Evolutionary conservation across 1,140 invertebrate species (phyloP), one percentile per base, ranked within the genome.

Genomic region (Octopus sinensis): DNA sequence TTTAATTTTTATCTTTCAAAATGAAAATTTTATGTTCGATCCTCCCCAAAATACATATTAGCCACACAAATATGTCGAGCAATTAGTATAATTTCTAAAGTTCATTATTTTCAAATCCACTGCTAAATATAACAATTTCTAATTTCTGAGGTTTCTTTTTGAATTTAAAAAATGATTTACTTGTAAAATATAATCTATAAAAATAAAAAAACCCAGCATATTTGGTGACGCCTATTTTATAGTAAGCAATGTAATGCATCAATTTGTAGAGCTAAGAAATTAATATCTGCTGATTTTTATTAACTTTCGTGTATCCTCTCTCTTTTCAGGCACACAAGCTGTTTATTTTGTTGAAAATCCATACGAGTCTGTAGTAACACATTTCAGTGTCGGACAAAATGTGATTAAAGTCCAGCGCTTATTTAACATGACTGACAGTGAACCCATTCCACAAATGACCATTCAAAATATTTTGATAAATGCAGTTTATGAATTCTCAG

Each of bases 281-380:
- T 62, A 62, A 62, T 62, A 12, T 62, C 56, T 62, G 9, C 1
- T 17, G 9, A 12, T 62, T 12, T 62, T 62, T 17, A 9, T 12
- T 12, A 12, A 17, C 56, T 3, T 12, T 12, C 17, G 17, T 62
- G 56, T 62, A 12, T 62, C 17, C 30, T 73, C 5, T 73, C 13
- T 73, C 68, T 10, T 73, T 73, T n/a, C 68, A 73, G 68, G 68
- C 30, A 23, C 68, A 73, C 17, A 73, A 6, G 68, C 68, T 13
- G 7, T 73, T 6, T 73, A 73, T 73, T 73, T 73, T 73, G 68
- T 73, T 23, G 17, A 73, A 23, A 73, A 73, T 73, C 68, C 68
- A 73, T 73, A 73, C 30, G 68, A 73, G 13, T 73, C 68, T 13
- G 68, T 73, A 23, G 68, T 73, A 5, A 73, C 68, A 17, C 68